Percentiles rank a stretch among this genome's conserved stretches.
These are phyloP conservation scores for Alouatta palliata DNA, from an alignment of 2,113 vertebrate genomes.

Conservation along the genomic window DNA sequence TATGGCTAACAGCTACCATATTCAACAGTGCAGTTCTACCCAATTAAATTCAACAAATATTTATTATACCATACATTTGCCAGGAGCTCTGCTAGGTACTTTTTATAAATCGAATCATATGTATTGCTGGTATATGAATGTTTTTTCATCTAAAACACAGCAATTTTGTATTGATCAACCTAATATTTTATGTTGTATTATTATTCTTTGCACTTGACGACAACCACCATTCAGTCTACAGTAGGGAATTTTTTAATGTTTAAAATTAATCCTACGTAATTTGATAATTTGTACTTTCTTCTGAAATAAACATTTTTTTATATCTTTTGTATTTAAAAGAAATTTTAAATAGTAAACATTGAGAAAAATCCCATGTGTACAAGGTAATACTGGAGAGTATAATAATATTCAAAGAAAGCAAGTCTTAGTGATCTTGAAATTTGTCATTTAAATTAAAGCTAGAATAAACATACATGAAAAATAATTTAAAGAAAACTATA, in stretches of 20 bases:
- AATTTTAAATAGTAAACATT: not conserved
- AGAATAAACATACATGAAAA: not conserved
- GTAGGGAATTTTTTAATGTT: not conserved
- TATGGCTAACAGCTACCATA: not conserved
- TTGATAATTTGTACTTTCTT: not conserved
- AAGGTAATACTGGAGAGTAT: not conserved
- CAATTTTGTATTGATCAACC: not conserved
- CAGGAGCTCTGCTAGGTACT: not conserved
- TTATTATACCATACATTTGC: not conserved
- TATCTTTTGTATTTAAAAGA: constrained; percentile 27
- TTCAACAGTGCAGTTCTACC: not conserved
- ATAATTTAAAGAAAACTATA: not conserved
- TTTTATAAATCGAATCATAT: not conserved
- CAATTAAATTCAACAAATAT: not conserved
- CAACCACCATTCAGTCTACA: not conserved
- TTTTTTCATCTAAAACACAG: not conserved
- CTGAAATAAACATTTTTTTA: not conserved
- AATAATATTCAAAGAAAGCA: not conserved
- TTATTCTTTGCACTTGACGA: not conserved
- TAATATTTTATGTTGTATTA: constrained; percentile 20
- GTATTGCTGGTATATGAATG: not conserved
- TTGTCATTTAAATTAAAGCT: constrained; percentile 24
- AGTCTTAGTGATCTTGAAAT: not conserved
- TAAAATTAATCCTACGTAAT: not conserved
- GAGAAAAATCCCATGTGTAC: not conserved